These are phyloP conservation scores for Meriones psammophilus DNA, from an alignment of 2,797 vertebrate genomes.

Conservation along the genomic window DNA sequence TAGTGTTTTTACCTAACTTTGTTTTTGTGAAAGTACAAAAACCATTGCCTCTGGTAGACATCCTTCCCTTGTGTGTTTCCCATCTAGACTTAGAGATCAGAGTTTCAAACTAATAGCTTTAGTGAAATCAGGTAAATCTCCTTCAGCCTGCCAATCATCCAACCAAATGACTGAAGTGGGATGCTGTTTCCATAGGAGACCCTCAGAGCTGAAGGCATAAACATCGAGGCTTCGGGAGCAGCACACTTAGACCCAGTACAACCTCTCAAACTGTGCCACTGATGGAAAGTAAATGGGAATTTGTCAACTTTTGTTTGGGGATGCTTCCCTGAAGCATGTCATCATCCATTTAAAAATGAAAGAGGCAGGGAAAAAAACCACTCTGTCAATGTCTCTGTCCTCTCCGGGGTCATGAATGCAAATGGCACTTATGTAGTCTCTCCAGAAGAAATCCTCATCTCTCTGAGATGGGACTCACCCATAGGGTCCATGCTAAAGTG, in stretches of 20 bases:
- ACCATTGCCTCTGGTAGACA: slow-evolving; percentile 16
- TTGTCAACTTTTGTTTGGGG: slow-evolving; percentile 72
- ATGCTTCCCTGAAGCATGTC: slow-evolving; percentile 55
- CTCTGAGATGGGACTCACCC: neutral
- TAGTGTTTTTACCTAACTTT: slow-evolving; percentile 52
- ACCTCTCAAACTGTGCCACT: neutral
- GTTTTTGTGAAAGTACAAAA: slow-evolving; percentile 50
- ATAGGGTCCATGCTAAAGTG: neutral
- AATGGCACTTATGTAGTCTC: neutral
- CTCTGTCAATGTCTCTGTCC: neutral
- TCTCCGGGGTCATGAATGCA: neutral
- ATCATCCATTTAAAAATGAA: slow-evolving; percentile 65
- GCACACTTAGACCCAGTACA: slow-evolving; percentile 4
- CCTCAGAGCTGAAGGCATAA: neutral
- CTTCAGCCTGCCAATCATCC: slow-evolving; percentile 56
- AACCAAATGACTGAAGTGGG: slow-evolving; percentile 22
- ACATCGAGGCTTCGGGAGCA: neutral
- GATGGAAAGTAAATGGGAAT: slow-evolving; percentile 66
- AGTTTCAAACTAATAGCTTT: slow-evolving; percentile 70
- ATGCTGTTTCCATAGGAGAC: slow-evolving; percentile 36
- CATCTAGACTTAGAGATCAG: slow-evolving; percentile 64
- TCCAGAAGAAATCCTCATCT: neutral
- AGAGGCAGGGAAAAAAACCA: slow-evolving; percentile 8
- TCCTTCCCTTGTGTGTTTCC: neutral
- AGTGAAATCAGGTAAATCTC: slow-evolving; percentile 70